Evolutionary conservation across 2,888 invertebrate species (phyloP), one percentile per base, ranked within the genome.

Genomic region (Torymus aiolomorphi): DNA sequence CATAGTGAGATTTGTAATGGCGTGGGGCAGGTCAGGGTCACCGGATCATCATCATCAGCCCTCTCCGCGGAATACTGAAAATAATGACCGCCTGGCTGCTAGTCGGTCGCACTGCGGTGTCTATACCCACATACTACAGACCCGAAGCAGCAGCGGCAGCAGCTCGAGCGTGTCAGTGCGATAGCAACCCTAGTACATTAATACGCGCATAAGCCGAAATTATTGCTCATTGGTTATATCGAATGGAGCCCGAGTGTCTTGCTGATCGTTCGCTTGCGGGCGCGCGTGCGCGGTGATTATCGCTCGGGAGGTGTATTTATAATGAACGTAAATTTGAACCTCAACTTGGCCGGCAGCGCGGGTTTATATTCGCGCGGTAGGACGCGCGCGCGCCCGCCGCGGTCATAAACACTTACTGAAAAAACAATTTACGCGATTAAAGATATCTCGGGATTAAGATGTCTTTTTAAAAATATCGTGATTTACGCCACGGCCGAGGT

Each of bases 251-350:
- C 63, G 49, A 65, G 13, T 65, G 57, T 57, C 52, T 59, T 13
- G 56, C n/a, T 54, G 49, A 24, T 62, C 49, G 20, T 59, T 66
- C n/a, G 42, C 13, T n/a, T 59, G 52, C 14, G 31, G n/a, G 18
- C 59, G 11, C 24, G 16, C 51, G 4, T 13, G 16, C 61, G 54
- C 10, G 67, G 61, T 62, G 52, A 76, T 76, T 76, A 76, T 69
- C 18, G 62, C 75, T 67, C 67, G n/a, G 16, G 51, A 75, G 52
- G 75, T 67, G 66, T 75, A 75, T 67, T 65, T 75, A 75, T 75
- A 75, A 61, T 75, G 49, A 75, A 24, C 49, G 59, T 75, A 61
- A 75, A 75, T 75, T 65, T 57, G n/a, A 66, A 74, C 49, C 54
- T 24, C 11, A 59, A 18, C 42, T 42, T 8, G 42, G 20, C 18